Percentiles rank a stretch among this genome's conserved stretches.
These are phyloP conservation scores for Catocala nupta DNA, from an alignment of 2,888 invertebrate genomes.

Conservation along the genomic window DNA sequence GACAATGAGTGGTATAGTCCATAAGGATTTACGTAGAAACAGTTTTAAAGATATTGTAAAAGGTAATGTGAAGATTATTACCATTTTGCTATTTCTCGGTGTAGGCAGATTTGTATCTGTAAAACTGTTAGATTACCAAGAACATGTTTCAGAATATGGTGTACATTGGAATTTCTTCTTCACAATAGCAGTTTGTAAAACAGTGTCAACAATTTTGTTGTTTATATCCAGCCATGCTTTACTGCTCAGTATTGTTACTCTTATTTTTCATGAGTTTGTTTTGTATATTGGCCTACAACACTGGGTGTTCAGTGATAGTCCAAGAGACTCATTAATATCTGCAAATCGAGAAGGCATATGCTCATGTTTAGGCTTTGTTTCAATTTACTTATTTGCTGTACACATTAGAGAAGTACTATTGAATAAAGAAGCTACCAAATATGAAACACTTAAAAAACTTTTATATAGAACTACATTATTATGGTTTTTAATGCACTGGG, in stretches of 20 bases:
- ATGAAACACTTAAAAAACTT: conserved; percentile 52
- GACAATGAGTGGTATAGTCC: conserved; percentile 92
- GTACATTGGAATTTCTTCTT: conserved; percentile 99
- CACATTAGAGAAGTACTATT: conserved; percentile 87
- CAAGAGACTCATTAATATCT: conserved; percentile 88
- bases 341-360: conserved; percentile 97
- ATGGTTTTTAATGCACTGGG: conserved; percentile 79
- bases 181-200: conserved; percentile 94
- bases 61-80: conserved; percentile 71
- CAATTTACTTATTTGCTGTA: conserved; percentile 93
- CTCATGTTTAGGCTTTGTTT: conserved; percentile 94
- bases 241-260: conserved; percentile 84
- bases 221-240: conserved; percentile 85
- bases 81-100: conserved; percentile 87
- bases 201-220: conserved; percentile 89
- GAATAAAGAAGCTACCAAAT: conserved; percentile 62
- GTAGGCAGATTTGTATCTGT: conserved; percentile 87
- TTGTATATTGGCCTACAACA: conserved; percentile 89
- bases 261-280: conserved; percentile 89
- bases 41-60: conserved; percentile 66
- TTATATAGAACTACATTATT: conserved; percentile 58
- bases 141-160: conserved; percentile 97
- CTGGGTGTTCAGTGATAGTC: conserved; percentile 89
- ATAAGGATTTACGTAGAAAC: conserved; percentile 72
- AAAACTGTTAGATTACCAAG: conserved; percentile 92